A percentile compares a stretch with the other conserved stretches of the same genome.
Evolutionary conservation across 2,797 vertebrate genomes (phyloP).

Genomic region (Nannoperca australis): DNA sequence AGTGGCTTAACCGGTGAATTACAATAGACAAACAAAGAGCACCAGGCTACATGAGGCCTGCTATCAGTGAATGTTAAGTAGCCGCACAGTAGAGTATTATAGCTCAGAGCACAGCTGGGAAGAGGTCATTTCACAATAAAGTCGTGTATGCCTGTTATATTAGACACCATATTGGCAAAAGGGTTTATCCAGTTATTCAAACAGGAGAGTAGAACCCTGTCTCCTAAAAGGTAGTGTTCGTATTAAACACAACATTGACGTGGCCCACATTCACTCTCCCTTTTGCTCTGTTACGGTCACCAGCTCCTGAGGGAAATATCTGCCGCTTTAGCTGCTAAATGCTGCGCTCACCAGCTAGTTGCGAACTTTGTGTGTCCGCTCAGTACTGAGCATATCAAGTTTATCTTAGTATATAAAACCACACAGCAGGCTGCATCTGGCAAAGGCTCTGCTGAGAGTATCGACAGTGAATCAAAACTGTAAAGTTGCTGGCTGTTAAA

Average conservation of each 20-base stretch:
- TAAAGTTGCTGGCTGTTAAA: neutral
- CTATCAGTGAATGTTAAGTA: conserved; percentile 52
- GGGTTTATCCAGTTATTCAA: conserved; percentile 9
- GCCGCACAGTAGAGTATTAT: conserved; percentile 22
- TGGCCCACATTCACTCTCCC: neutral
- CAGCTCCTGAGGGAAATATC: neutral
- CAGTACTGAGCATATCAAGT: neutral
- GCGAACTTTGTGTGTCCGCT: neutral
- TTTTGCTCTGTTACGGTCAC: neutral
- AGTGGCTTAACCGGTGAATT: conserved; percentile 56
- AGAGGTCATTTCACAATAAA: conserved; percentile 34
- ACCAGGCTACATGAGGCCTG: conserved; percentile 29
- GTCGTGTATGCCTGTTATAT: conserved; percentile 16
- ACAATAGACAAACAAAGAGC: conserved; percentile 48
- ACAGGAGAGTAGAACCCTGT: neutral
- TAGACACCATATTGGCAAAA: conserved; percentile 10
- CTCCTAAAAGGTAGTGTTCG: neutral
- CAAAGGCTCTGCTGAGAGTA: neutral
- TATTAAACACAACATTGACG: neutral
- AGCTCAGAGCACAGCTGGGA: conserved; percentile 44
- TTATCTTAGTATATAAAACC: neutral
- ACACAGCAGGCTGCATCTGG: neutral
- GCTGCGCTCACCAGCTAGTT: neutral
- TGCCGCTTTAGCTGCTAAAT: neutral
- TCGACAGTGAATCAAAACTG: neutral